Evolutionary conservation across 2,113 vertebrate species (phyloP), one percentile per base, ranked within the genome.

Genomic region (Rhineura floridana): DNA sequence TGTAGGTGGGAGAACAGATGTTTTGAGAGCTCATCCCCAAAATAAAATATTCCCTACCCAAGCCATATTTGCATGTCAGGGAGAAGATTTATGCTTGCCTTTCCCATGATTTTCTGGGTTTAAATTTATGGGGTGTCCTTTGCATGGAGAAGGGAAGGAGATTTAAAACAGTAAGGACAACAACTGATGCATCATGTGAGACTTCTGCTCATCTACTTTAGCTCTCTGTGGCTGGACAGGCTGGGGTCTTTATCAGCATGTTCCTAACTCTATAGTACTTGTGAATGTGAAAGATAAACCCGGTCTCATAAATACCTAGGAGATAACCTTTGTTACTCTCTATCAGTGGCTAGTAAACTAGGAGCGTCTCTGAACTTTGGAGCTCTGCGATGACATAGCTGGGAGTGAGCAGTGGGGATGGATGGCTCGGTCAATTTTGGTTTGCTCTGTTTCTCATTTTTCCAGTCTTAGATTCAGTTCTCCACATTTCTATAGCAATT

Each of bases 191-290:
- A 76, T 76, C 42, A 13, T 28, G 12, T 46, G 9, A 44, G 42
- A 21, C 42, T 46, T 76, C 73, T 76, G 23, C 73, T 44, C 73
- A 76, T 76, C 23, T 25, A 46, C 46, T 44, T 25, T 76, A 28
- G 42, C 25, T 76, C 73, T 76, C 73, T 76, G 25, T 46, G 50
- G 30, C 65, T 36, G 76, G 69, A 84, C 25, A 46, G 42, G 30
- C 52, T 42, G 80, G 59, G 86, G 30, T 70, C 4, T 44, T 86
- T 59, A 2, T 48, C 88, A 76, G 33, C 23, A 2, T 33, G 28
- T 39, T 0, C 0, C 2, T 23, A 50, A 73, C 36, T 59, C 67
- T 42, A 13, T 33, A 3, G 69, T 36, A 63, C 81, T 2, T 48
- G 33, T 1, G n/a, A 83, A 30, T 11, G 44, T 2, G 39, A 28